Evolutionary conservation across 2,113 vertebrate genomes (phyloP).

Genomic region (Apistogramma diplotaenia): DNA sequence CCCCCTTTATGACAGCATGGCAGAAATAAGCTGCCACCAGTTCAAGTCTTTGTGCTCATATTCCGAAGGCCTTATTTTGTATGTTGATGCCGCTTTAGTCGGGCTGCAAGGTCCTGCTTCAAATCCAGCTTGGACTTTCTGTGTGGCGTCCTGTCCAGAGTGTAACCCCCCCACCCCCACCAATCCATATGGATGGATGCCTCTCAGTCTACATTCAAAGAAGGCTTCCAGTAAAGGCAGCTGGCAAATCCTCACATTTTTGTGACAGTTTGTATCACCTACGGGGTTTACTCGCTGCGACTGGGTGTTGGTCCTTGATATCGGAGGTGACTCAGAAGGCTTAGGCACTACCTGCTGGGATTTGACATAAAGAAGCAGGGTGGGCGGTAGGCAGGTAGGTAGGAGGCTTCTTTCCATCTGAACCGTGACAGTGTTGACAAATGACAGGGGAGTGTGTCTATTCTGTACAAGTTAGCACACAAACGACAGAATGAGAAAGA

Average conservation of each 20-base stretch:
- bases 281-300: background rate
- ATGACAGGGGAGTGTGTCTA: constrained; percentile 50
- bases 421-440: constrained; percentile 63
- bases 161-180: too few relatives aligned
- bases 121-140: too few relatives aligned
- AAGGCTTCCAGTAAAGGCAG: background rate
- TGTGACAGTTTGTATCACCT: constrained; percentile 1
- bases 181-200: too few relatives aligned
- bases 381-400: background rate
- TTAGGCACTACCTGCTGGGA: constrained; percentile 16
- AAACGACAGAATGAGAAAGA: constrained; percentile 36
- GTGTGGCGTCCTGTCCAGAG: too few relatives aligned
- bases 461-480: constrained; percentile 17
- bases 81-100: background rate
- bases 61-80: background rate
- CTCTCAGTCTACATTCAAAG: background rate
- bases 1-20: background rate
- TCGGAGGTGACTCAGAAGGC: constrained; percentile 8
- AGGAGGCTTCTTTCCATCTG: constrained; percentile 39
- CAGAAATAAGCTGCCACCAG: background rate
- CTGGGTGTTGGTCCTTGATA: constrained; percentile 9
- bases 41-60: background rate
- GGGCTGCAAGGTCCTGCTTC: too few relatives aligned
- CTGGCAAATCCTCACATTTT: background rate
- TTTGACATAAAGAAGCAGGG: constrained; percentile 38